Evolutionary conservation across 2,113 vertebrate genomes (phyloP), one percentile per base, ranked within the genome.

Genomic region (Labeo rohita): DNA sequence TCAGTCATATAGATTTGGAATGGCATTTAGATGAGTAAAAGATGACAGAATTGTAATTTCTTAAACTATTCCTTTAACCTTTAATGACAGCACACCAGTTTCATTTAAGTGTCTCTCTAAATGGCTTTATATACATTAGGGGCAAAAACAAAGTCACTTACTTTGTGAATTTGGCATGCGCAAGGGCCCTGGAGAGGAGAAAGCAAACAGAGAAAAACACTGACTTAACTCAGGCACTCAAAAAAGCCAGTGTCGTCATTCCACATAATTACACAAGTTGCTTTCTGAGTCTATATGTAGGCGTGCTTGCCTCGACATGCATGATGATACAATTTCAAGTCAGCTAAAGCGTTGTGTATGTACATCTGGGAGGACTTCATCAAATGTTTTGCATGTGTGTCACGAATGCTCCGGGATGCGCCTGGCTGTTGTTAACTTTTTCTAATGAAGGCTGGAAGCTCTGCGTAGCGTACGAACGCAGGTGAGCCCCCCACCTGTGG

Each of bases 131-230:
- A 80, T 76, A 87, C 86, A 43, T 6, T 39, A 47, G 2, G 18
- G 77, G 8, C 54, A n/a, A 18, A 3, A 10, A 72, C 12, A 56
- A 86, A 59, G 16, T 82, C 83, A 97, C 98, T 98, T 95, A 99
- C 98, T 99, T 99, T 89, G 98, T 99, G 92, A 99, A 99, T 91
- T 98, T 99, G 93, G 97, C 96, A 18, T 99, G 98, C 83, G 98
- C 98, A 0, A 99, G 98, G 78, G 98, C 98, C 93, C 98, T 99
- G 92, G 28, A 93, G 59, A 93, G 76, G 28, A 81, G 85, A 92
- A 16, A 85, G 49, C 36, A 83, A 7, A 76, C 34, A 85, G 56
- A 84, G 21, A 80, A 23, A 85, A 21, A 87, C 84, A 90, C 18
- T 28, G 80, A 78, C 45, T 36, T 36, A 65, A 83, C 81, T 74